phyloP scores from a whole-genome alignment of 1,140 invertebrate species.

The Halesus radiatus region DNA sequence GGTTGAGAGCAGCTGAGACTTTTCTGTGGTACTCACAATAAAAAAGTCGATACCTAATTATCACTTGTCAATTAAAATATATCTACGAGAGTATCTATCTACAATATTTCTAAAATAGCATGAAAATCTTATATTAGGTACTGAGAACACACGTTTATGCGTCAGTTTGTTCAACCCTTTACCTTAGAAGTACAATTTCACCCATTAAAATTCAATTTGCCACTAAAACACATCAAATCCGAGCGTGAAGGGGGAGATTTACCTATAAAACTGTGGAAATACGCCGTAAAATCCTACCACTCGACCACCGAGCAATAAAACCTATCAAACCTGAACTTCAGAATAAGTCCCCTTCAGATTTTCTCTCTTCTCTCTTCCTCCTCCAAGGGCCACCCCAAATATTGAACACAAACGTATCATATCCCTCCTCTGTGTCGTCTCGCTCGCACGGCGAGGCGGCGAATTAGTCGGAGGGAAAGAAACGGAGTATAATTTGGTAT shows the following conservation, averaged over 20 bases:
- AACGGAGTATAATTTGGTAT: conserved; percentile 7
- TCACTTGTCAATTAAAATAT: too few relatives aligned
- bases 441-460: background rate
- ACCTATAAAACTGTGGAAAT: background rate
- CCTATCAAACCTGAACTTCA: conserved; percentile 2
- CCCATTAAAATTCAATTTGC: too few relatives aligned
- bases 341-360: background rate
- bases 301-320: conserved; percentile 17
- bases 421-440: conserved; percentile 19
- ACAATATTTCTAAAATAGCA: too few relatives aligned
- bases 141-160: too few relatives aligned
- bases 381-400: conserved; percentile 19
- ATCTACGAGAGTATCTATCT: too few relatives aligned
- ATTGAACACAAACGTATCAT: conserved; percentile 12
- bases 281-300: conserved; percentile 15
- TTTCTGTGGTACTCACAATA: too few relatives aligned
- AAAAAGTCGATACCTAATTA: too few relatives aligned
- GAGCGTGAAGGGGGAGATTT: background rate
- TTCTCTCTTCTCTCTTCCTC: background rate
- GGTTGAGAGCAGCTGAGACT: too few relatives aligned
- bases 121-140: too few relatives aligned
- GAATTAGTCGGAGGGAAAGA: background rate
- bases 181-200: too few relatives aligned
- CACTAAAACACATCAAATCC: too few relatives aligned
- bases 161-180: too few relatives aligned